phyloP scores from a whole-genome alignment of 2,888 invertebrate genomes.

The Argyresthia goedartella region DNA sequence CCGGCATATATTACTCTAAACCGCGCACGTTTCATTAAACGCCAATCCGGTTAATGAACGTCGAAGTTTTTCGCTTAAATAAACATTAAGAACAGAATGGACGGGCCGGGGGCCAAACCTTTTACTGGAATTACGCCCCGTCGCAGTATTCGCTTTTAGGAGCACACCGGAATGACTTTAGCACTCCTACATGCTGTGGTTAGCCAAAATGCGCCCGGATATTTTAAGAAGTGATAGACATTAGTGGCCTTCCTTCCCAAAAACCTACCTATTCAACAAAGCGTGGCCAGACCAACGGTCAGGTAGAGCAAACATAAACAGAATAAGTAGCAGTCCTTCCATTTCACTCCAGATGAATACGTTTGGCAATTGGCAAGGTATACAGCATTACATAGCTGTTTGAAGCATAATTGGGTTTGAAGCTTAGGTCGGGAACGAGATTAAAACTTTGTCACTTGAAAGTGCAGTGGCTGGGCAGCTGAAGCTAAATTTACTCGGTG shows the following conservation, averaged over 20 bases:
- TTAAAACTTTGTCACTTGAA: conserved; percentile 63
- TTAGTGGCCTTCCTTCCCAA: not conserved
- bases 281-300: too few relatives aligned
- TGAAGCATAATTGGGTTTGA: conserved; percentile 9
- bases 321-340: too few relatives aligned
- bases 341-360: too few relatives aligned
- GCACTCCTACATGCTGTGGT: conserved; percentile 20
- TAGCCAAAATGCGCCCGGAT: not conserved
- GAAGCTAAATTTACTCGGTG: conserved; percentile 57
- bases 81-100: conserved; percentile 59
- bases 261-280: too few relatives aligned
- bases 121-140: conserved; percentile 57
- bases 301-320: too few relatives aligned
- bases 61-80: conserved; percentile 62
- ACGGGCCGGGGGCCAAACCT: conserved; percentile 39
- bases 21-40: conserved; percentile 48
- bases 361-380: too few relatives aligned
- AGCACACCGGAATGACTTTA: conserved; percentile 27
- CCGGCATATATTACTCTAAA: conserved; percentile 34
- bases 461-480: conserved; percentile 54
- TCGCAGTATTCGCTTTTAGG: conserved; percentile 52
- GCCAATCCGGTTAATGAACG: conserved; percentile 55
- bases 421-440: conserved; percentile 36
- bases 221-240: not conserved
- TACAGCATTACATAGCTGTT: too few relatives aligned